Evolutionary conservation across 1,140 invertebrate species (phyloP).

Genomic region (Thereuonema tuberculata): DNA sequence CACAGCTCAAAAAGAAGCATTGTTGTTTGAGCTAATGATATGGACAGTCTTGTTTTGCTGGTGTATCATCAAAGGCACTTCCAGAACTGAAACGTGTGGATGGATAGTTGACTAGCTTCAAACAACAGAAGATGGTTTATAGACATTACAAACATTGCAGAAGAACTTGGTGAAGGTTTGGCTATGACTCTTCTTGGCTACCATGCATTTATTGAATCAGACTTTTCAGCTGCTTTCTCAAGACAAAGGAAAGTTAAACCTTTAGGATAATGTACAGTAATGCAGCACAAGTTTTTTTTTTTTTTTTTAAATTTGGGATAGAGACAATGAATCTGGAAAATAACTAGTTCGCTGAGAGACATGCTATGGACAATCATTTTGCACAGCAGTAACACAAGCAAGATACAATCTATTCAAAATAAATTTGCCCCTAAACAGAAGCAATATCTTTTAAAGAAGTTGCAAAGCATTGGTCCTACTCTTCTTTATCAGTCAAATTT

Average conservation of each 20-base stretch:
- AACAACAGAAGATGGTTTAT: conserved; percentile 3
- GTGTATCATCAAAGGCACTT: conserved; percentile 4
- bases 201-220: not conserved
- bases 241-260: not conserved
- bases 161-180: not conserved
- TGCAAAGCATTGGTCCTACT: not conserved
- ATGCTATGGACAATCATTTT: not conserved
- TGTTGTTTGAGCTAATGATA: not conserved
- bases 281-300: not conserved
- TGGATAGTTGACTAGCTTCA: not conserved
- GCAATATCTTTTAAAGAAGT: not conserved
- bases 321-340: not conserved
- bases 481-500: too few relatives aligned
- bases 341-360: not conserved
- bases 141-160: conserved; percentile 1
- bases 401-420: not conserved
- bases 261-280: not conserved
- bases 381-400: conserved; percentile 3
- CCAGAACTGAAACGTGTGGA: not conserved
- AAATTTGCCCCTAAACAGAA: not conserved
- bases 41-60: not conserved
- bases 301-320: not conserved
- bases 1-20: conserved; percentile 1
- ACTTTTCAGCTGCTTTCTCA: not conserved
- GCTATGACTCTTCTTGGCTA: not conserved